Evolutionary conservation across 2,113 vertebrate species (phyloP).

Genomic region (Elephas maximus): DNA sequence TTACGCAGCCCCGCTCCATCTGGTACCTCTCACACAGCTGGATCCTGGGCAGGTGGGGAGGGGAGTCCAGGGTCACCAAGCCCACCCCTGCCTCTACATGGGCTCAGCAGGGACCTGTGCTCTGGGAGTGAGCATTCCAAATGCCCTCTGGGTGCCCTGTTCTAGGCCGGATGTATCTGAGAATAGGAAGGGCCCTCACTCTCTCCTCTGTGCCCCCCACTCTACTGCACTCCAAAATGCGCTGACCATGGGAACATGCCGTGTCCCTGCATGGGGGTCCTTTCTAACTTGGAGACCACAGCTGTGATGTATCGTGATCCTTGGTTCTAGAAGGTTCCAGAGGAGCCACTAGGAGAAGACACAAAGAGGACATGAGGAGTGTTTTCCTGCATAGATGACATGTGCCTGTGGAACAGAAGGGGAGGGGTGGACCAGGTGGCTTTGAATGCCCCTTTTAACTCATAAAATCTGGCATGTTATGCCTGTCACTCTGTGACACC

Average conservation of each 20-base stretch:
- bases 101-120: background rate
- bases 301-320: background rate
- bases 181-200: background rate
- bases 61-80: background rate
- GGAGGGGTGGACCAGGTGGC: background rate
- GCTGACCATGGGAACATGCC: background rate
- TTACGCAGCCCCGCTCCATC: background rate
- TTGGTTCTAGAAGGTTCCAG: background rate
- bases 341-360: background rate
- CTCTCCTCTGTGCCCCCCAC: background rate
- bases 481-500: background rate
- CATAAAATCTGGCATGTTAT: no score
- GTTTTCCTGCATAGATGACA: background rate
- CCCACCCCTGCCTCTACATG: background rate
- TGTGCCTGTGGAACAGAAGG: background rate
- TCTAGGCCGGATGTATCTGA: no score
- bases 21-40: background rate
- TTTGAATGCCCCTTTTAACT: background rate
- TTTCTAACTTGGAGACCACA: background rate
- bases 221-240: no score
- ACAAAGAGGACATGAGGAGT: background rate
- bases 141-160: background rate
- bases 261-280: accelerated
- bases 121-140: background rate
- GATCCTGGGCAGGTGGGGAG: background rate